Conservation (phyloP, 2,888 invertebrate species). For the Sinhomidia bicolor region DNA sequence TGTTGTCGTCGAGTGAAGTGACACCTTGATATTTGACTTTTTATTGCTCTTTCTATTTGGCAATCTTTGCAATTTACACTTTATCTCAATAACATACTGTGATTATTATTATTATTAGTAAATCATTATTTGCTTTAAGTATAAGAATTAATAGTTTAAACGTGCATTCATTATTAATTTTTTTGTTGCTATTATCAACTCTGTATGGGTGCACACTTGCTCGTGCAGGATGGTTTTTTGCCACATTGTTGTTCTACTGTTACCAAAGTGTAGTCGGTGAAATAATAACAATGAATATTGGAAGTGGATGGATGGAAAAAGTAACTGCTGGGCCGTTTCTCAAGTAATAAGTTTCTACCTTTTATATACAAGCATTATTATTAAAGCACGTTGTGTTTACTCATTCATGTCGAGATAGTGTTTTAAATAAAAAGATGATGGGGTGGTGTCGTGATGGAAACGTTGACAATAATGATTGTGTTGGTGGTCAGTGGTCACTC, state of each 20-base stretch:
- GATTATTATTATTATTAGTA: not conserved
- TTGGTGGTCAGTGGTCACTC: not conserved
- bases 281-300: no score
- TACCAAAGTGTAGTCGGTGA: no score
- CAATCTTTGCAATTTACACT: not conserved
- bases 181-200: not conserved
- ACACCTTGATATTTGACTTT: slow-evolving; percentile 27
- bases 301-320: not conserved
- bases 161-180: not conserved
- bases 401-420: no score
- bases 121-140: not conserved
- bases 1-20: not conserved
- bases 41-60: not conserved
- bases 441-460: not conserved
- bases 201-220: not conserved
- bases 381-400: no score
- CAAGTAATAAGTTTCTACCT: no score
- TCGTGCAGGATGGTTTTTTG: not conserved
- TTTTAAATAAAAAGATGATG: not conserved
- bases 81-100: not conserved
- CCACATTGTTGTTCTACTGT: not conserved
- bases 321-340: not conserved
- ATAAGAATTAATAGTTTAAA: not conserved
- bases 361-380: no score
- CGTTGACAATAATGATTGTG: not conserved